phyloP scores from a whole-genome alignment of 2,888 invertebrate genomes.

The Coenonympha arcania region DNA sequence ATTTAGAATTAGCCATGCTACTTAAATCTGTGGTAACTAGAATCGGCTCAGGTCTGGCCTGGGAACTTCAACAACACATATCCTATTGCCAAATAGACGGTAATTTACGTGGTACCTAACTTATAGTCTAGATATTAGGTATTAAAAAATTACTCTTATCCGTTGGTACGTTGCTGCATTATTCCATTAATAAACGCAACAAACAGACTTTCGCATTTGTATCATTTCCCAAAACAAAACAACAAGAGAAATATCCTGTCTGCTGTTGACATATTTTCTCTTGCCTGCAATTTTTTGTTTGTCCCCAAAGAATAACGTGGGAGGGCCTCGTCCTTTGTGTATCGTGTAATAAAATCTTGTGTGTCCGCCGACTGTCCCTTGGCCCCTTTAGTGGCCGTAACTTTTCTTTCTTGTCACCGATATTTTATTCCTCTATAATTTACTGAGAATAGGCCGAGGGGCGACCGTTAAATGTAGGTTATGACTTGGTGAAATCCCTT shows the following conservation, averaged over 20 bases:
- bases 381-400: conserved; percentile 58
- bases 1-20: no score
- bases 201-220: no score
- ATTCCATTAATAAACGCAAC: no score
- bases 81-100: no score
- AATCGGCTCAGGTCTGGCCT: no score
- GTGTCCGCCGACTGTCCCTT: conserved; percentile 33
- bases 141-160: no score
- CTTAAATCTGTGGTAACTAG: no score
- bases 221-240: conserved; percentile 11
- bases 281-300: conserved; percentile 32
- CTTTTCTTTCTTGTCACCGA: conserved; percentile 60
- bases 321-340: conserved; percentile 46
- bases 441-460: conserved; percentile 30
- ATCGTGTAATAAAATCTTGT: conserved; percentile 59
- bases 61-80: no score
- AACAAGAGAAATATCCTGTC: conserved; percentile 18
- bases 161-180: no score
- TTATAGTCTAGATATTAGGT: not conserved
- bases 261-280: conserved; percentile 21
- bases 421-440: conserved; percentile 63
- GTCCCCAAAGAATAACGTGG: conserved; percentile 39
- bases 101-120: not conserved
- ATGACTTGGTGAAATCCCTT: not conserved
- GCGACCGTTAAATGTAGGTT: not conserved